Base-by-base conservation (phyloP, 2,888 invertebrate species). In the Horisme vitalbata region DNA sequence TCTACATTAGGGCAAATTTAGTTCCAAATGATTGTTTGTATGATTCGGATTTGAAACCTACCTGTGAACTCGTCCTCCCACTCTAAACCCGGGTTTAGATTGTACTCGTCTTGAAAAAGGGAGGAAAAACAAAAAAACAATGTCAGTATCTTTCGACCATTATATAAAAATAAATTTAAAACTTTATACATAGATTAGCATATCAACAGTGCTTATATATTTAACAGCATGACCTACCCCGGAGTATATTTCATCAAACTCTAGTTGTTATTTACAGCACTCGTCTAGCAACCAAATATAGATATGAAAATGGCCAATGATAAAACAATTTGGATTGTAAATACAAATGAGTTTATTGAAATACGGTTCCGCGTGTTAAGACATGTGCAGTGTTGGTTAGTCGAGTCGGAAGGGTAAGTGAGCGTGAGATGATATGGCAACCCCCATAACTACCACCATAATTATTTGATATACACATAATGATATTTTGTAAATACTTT, bases 1-100 rank as follows among this genome's bases (percentile, higher is more conserved):
- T 83, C 83, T 84, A 85, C 83, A 65, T 71, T 33, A 81, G 85
- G 86, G 83, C 79, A 73, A 76, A 73, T 78, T 81, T 78, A 81
- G 79, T 83, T 50, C 72, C 71, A 76, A 75, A 77, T 81, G 79
- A 77, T 73, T 76, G 79, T 76, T 71, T 80, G 74, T 71, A 81
- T 82, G 84, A 79, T 82, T 82, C 87, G 77, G 83, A 83, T 63
- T 89, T 82, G 84, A 88, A 92, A 95, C 97, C 96, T 97, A 97
- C 97, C 97, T 97, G 97, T 96, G 92, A 97, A 97, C 93, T 97
- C 97, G 96, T 97, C 97, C 95, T 97, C 97, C 97, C 97, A 97
- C 93, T 97, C 97, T 97, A 97, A 97, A 96, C 96, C 96, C 94
- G 97, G 97, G 95, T 97, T 97, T 95, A 97, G 96, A 97, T 97